Percentiles rank a stretch among this genome's conserved stretches.
Evolutionary conservation across 2,888 invertebrate genomes (phyloP).

Genomic region (Hydraecia micacea): DNA sequence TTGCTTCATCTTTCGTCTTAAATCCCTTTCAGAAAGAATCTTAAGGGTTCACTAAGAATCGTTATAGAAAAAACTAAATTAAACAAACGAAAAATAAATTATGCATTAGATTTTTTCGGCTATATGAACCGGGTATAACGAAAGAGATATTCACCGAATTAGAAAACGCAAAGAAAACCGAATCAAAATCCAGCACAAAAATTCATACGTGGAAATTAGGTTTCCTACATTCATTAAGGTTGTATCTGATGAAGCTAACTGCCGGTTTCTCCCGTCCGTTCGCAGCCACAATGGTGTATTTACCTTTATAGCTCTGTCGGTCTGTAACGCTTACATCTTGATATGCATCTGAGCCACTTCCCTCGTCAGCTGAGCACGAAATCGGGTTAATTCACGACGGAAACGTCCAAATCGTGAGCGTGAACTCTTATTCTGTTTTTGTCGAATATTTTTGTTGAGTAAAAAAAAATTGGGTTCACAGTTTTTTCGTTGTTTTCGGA

Average conservation of each 20-base stretch:
- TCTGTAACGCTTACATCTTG: slow-evolving; percentile 54
- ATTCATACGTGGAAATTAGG: slow-evolving; percentile 32
- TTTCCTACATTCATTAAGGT: slow-evolving; percentile 29
- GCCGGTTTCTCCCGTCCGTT: slow-evolving; percentile 12
- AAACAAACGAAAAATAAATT: background rate
- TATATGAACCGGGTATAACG: background rate
- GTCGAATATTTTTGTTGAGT: slow-evolving; percentile 17
- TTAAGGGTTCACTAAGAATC: background rate
- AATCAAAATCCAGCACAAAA: slow-evolving; percentile 9
- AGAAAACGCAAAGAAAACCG: slow-evolving; percentile 10
- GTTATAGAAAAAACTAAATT: background rate
- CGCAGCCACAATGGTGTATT: slow-evolving; percentile 37
- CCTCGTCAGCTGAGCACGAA: slow-evolving; percentile 68
- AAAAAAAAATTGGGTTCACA: background rate
- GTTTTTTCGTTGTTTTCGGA: background rate
- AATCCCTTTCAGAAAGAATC: background rate
- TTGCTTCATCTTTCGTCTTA: background rate
- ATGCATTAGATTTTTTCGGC: background rate
- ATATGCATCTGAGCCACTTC: slow-evolving; percentile 69
- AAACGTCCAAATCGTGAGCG: slow-evolving; percentile 64
- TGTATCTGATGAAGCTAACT: slow-evolving; percentile 45
- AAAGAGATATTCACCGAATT: background rate
- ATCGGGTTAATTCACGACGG: slow-evolving; percentile 71
- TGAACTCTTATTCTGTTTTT: slow-evolving; percentile 61
- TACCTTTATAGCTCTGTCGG: slow-evolving; percentile 44